These are phyloP conservation scores for Porites rus DNA, from an alignment of 92 coral and sea anemone species.

Conservation along the genomic window DNA sequence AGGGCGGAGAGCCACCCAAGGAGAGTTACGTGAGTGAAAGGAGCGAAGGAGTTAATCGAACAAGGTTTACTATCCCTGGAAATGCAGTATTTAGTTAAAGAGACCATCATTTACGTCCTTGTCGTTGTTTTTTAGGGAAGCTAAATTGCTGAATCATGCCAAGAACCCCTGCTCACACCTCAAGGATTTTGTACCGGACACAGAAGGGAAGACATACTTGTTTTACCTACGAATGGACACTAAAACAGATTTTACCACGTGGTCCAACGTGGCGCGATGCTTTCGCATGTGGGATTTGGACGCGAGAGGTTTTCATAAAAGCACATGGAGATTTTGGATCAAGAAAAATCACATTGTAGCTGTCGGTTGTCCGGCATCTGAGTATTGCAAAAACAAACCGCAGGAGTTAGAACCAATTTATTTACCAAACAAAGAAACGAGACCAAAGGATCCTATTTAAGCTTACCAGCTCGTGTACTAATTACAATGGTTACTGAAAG, in stretches of 20 bases:
- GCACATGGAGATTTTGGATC: constrained; percentile 86
- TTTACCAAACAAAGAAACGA: constrained; percentile 50
- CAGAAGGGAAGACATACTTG: constrained; percentile 60
- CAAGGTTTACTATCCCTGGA: too few relatives aligned
- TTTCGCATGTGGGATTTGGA: constrained; percentile 86
- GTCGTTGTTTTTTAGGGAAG: constrained; percentile 25
- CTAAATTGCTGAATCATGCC: constrained; percentile 73
- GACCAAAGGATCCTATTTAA: constrained; percentile 52
- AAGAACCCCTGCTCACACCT: constrained; percentile 74
- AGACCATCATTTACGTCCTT: too few relatives aligned
- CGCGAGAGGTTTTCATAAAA: constrained; percentile 77
- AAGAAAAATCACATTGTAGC: constrained; percentile 77
- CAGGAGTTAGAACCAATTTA: constrained; percentile 52
- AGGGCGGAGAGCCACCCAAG: too few relatives aligned
- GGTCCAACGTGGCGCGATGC: constrained; percentile 82
- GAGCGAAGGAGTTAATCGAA: too few relatives aligned
- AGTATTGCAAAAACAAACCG: constrained; percentile 70
- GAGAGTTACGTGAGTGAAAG: too few relatives aligned
- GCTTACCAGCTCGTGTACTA: background rate
- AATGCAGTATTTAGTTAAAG: background rate
- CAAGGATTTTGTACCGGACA: constrained; percentile 73
- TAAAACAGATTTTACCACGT: constrained; percentile 62
- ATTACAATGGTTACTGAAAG: background rate
- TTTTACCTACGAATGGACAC: constrained; percentile 69
- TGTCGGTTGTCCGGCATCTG: constrained; percentile 83